Conservation (phyloP, 2,113 vertebrate species). For the Pomatorhinus ruficollis region DNA sequence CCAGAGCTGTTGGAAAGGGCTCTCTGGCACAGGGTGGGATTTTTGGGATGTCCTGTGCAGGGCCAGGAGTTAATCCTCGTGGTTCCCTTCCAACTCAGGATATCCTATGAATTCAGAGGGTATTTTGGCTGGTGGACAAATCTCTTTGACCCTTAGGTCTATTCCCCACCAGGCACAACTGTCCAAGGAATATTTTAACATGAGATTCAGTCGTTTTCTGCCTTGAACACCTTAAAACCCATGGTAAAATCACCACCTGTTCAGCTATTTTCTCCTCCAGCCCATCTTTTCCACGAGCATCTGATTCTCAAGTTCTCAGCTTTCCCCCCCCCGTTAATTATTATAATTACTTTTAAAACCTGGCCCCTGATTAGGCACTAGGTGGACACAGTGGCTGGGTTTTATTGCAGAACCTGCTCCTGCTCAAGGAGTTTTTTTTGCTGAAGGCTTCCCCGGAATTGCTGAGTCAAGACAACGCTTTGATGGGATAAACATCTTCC, state of each 20-base stretch:
- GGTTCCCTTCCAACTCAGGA: not conserved
- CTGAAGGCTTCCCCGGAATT: constrained; percentile 4
- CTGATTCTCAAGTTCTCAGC: not conserved
- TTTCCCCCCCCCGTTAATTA: not conserved
- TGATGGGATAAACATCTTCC: constrained; percentile 45
- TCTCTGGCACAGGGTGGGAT: not conserved
- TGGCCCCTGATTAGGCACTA: not conserved
- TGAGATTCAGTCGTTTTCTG: not conserved
- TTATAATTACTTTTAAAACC: constrained; percentile 13
- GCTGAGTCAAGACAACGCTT: constrained; percentile 49
- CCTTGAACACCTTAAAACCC: not conserved
- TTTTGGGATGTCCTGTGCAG: not conserved
- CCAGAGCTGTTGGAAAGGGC: not conserved
- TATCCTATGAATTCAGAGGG: not conserved
- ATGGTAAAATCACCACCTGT: not conserved
- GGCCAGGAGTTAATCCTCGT: not conserved
- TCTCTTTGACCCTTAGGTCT: not conserved
- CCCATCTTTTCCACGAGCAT: not conserved
- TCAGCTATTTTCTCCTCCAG: not conserved
- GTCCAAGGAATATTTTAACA: not conserved
- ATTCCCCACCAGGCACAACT: not conserved
- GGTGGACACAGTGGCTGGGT: constrained; percentile 3
- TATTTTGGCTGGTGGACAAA: not conserved
- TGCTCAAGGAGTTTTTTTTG: constrained; percentile 7
- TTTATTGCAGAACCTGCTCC: constrained; percentile 43